Evolutionary conservation across 2,888 invertebrate genomes (phyloP).

Genomic region (Lasioglossum marginatum): DNA sequence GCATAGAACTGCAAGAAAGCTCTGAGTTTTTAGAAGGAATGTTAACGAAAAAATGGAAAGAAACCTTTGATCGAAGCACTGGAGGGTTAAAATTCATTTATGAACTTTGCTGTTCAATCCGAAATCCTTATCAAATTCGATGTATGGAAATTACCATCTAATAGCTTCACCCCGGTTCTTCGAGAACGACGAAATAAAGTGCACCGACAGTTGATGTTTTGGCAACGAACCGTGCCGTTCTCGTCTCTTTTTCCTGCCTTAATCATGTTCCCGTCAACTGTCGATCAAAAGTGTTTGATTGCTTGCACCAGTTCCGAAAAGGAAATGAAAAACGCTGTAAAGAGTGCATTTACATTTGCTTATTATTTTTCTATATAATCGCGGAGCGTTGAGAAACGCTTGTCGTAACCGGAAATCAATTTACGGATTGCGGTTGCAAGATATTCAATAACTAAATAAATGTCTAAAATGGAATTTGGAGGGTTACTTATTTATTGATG

Average conservation of each 20-base stretch:
- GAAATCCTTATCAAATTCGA: not conserved
- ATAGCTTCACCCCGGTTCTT: constrained; percentile 3
- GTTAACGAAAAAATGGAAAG: not conserved
- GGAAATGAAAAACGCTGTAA: not conserved
- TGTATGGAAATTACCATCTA: constrained; percentile 31
- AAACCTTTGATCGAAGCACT: not conserved
- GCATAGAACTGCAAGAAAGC: too few relatives aligned
- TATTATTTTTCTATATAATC: not conserved
- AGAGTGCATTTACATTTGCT: not conserved
- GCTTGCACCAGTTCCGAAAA: not conserved
- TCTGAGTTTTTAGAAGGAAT: not conserved
- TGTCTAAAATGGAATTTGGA: not conserved
- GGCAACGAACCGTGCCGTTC: not conserved
- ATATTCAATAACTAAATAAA: not conserved
- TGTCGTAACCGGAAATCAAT: not conserved
- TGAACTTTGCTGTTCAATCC: not conserved
- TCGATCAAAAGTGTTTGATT: not conserved
- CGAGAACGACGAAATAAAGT: constrained; percentile 20
- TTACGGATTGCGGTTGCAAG: not conserved
- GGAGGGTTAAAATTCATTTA: not conserved
- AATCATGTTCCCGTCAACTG: not conserved
- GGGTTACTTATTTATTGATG: not conserved
- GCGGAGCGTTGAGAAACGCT: not conserved
- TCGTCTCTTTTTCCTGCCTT: not conserved
- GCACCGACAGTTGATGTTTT: not conserved